Percentiles rank a stretch among this genome's conserved stretches.
phyloP scores from a whole-genome alignment of 2,797 vertebrate genomes.

The Bradypus variegatus region DNA sequence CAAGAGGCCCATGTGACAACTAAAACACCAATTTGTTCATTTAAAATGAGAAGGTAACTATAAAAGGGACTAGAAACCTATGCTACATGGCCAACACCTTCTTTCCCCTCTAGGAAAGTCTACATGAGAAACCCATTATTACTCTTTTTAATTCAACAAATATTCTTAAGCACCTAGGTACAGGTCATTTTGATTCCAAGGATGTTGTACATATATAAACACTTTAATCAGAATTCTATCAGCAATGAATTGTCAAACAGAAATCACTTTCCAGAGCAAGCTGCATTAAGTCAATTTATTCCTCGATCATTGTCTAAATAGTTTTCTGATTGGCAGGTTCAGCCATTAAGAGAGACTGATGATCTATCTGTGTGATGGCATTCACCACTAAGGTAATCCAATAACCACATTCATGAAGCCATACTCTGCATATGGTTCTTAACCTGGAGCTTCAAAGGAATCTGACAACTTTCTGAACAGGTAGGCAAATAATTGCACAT shows the following conservation, averaged over 20 bases:
- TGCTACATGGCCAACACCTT: background rate
- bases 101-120: background rate
- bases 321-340: background rate
- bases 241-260: background rate
- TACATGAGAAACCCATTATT: background rate
- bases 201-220: background rate
- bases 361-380: background rate
- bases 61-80: background rate
- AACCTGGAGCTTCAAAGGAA: background rate
- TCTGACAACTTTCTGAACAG: background rate
- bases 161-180: background rate
- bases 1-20: background rate
- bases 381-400: background rate
- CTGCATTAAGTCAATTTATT: background rate
- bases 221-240: background rate
- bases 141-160: background rate
- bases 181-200: background rate
- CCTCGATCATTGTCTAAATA: background rate
- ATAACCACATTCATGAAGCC: background rate
- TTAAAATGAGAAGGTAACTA: slow-evolving; percentile 3
- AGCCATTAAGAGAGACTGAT: background rate
- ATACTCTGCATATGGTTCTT: background rate
- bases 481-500: background rate
- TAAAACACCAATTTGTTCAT: background rate
- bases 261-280: slow-evolving; percentile 22